Base-by-base conservation (phyloP, 2,797 vertebrate species). In the Brotula barbata region DNA sequence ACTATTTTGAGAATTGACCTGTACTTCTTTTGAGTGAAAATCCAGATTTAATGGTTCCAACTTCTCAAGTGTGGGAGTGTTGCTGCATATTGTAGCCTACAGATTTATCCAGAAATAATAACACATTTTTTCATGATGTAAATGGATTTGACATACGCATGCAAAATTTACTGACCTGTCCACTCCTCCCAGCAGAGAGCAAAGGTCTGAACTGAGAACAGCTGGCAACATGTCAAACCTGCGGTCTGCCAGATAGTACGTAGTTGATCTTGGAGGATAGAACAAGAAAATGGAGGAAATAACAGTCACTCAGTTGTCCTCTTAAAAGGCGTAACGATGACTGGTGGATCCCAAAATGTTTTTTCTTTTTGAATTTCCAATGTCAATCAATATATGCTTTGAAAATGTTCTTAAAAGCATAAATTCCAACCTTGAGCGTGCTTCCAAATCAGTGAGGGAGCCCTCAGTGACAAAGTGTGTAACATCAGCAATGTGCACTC, bases 401-500 rank as follows among this genome's bases (percentile, higher is more conserved):
- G 6, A 6, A 33, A 33, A 11, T 33, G 31, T 33, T 11, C 6
- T 33, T 6, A 33, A 11, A 33, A n/a, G n/a, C n/a, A n/a, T n/a
- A 33, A 33, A 5, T 11, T 36, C 34, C 13, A 3, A 97, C 96
- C 97, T 93, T 0, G 90, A 80, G 1, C 89, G 91, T 2, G 96
- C 97, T 74, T 99, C 95, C 14, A 93, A 69, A 50, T 99, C 96
- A 0, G 92, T 94, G 21, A 94, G 93, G 2, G 94, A 95, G 11
- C 92, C 92, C 11, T 93, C 85, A 1, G 71, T 49, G 50, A 99
- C 94, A 0, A 99, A 99, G 73, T 98, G 91, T 0, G 95, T 95
- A 19, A 99, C 97, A 0, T 99, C 97, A 0, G 97, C 96, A 10
- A 99, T 99, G 83, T 99, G 97, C 16, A 99, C 96, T 0, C 96